Conservation (phyloP, 2,113 vertebrate genomes). For the Boleophthalmus pectinirostris region DNA sequence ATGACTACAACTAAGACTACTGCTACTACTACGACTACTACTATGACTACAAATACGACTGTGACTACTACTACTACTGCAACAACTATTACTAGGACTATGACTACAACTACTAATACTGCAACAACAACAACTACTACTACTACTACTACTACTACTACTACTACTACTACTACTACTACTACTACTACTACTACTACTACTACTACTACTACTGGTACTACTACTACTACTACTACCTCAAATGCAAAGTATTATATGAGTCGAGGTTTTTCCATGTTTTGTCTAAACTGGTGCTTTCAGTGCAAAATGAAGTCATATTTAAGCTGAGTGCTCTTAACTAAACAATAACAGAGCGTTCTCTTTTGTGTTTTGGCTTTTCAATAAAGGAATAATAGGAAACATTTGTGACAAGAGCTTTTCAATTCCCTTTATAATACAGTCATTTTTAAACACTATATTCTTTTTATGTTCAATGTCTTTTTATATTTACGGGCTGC, state of each 20-base stretch:
- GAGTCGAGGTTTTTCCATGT: background rate
- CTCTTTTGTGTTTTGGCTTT: background rate
- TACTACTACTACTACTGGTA: too few species aligned
- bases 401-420: background rate
- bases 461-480: background rate
- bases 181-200: too few species aligned
- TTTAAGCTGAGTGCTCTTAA: background rate
- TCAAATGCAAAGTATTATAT: background rate
- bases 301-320: background rate
- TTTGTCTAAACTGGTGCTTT: background rate
- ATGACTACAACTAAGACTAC: too few species aligned
- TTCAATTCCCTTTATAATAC: background rate
- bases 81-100: too few species aligned
- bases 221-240: too few species aligned
- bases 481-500: background rate
- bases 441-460: background rate
- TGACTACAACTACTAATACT: too few species aligned
- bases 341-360: background rate
- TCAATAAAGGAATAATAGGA: background rate
- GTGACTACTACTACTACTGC: too few species aligned
- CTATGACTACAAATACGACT: too few species aligned
- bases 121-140: too few species aligned
- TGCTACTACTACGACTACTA: too few species aligned
- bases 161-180: too few species aligned
- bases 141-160: too few species aligned